Base-by-base conservation (phyloP, 2,888 invertebrate genomes). In the Drosophila algonquin region DNA sequence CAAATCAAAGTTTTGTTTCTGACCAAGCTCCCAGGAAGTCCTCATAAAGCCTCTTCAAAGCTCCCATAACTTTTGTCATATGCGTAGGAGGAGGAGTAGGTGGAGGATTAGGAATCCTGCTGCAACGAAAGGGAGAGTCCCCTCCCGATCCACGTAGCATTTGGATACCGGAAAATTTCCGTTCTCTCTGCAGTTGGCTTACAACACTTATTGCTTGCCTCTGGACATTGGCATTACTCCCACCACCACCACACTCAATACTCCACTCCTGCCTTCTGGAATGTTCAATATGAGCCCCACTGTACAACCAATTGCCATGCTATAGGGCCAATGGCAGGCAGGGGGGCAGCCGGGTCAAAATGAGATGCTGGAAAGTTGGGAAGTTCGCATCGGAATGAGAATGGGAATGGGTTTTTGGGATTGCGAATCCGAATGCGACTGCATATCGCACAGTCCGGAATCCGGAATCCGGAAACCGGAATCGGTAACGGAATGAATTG, bases 1-100 rank as follows among this genome's bases (percentile, higher is more conserved):
- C 76, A 80, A 80, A 80, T 81, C 76, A 81, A 77, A 84, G 80
- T 79, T 79, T 84, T 76, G 69, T 81, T 79, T 79, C 76, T 64
- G 76, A 67, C 65, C 65, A 50, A 63, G 70, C 68, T 48, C 7
- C 18, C 53, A 61, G 68, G 64, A 67, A 55, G 45, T 65, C 40
- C 40, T 40, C 45, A 56, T 63, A 55, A 67, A 64, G 67, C 64
- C 67, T 64, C 67, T 67, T 64, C 64, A 67, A 67, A 67, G 67
- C 50, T 58, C 68, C 67, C 69, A 69, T 69, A 58, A 69, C 67
- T 67, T 67, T 64, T 56, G 67, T 67, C 67, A 67, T 64, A 67
- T 67, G 64, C 64, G 46, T 63, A 50, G 64, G n/a, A 63, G 64
- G 44, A 51, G 35, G 24, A 5, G 63, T 12, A 63, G 64, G 44